Conservation (phyloP, 2,888 invertebrate genomes). For the Drosophila limbata region DNA sequence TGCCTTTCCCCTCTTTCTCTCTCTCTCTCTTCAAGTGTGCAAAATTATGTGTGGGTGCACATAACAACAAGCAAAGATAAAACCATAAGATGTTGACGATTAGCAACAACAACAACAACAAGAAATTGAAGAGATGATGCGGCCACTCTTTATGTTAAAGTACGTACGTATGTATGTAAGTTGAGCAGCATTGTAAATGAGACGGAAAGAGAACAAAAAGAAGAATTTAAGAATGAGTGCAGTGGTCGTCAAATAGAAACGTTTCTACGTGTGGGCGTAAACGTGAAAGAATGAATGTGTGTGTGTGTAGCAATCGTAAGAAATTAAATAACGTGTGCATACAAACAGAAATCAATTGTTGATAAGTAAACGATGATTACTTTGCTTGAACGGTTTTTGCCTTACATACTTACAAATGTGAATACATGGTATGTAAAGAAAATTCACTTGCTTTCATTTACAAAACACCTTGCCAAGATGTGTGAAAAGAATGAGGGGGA, state of each 20-base stretch:
- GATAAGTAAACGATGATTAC: slow-evolving; percentile 46
- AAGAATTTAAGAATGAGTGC: slow-evolving; percentile 18
- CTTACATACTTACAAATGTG: background rate
- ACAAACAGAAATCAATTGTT: slow-evolving; percentile 58
- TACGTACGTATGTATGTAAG: background rate
- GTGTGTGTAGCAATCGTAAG: slow-evolving; percentile 15
- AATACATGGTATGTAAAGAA: slow-evolving; percentile 10
- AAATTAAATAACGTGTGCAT: slow-evolving; percentile 39
- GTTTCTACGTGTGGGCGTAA: slow-evolving; percentile 7
- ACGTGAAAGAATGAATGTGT: slow-evolving; percentile 6
- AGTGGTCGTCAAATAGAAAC: slow-evolving; percentile 7
- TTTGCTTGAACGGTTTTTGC: background rate
- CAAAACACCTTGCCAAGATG: slow-evolving; percentile 28
- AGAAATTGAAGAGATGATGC: slow-evolving; percentile 19
- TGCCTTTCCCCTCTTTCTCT: background rate
- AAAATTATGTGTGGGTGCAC: slow-evolving; percentile 49
- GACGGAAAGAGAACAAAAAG: slow-evolving; percentile 12
- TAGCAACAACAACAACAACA: slow-evolving; percentile 32
- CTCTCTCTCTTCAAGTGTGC: slow-evolving; percentile 14
- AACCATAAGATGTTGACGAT: slow-evolving; percentile 41
- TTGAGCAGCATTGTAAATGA: slow-evolving; percentile 5
- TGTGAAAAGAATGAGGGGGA: background rate
- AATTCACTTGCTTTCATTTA: slow-evolving; percentile 30
- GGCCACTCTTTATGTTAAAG: slow-evolving; percentile 13
- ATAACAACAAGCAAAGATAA: slow-evolving; percentile 26